These are phyloP conservation scores for Andrena camellia DNA, from an alignment of 2,888 invertebrate genomes.

Conservation along the genomic window DNA sequence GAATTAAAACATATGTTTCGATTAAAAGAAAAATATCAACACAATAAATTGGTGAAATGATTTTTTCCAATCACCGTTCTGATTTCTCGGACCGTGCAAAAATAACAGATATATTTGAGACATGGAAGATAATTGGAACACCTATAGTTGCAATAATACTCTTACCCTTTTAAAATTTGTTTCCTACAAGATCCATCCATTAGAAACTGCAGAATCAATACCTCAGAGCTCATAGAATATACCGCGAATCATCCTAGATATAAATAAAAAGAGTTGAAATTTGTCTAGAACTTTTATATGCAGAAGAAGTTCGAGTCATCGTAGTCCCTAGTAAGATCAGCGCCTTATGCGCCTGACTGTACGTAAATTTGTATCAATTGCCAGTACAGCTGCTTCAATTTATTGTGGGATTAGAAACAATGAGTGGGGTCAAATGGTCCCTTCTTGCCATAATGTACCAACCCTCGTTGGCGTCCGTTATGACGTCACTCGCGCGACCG, in stretches of 20 bases:
- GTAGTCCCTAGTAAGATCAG: slow-evolving; percentile 36
- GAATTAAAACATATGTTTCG: too few relatives aligned
- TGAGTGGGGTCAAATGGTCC: slow-evolving; percentile 84
- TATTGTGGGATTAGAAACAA: slow-evolving; percentile 85
- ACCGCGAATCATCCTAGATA: not conserved
- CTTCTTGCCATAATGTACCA: slow-evolving; percentile 81
- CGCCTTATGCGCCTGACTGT: slow-evolving; percentile 81
- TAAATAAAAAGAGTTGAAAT: not conserved
- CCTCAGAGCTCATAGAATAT: not conserved
- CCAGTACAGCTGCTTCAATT: slow-evolving; percentile 84
- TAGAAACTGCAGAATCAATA: not conserved
- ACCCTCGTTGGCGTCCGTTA: slow-evolving; percentile 77
- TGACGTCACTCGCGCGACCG: slow-evolving; percentile 73
- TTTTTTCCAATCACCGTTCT: too few relatives aligned
- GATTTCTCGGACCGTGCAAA: too few relatives aligned
- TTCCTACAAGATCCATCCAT: not conserved
- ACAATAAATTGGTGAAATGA: too few relatives aligned
- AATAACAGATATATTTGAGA: too few relatives aligned
- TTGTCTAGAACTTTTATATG: not conserved
- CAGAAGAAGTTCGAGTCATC: not conserved
- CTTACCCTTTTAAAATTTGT: too few relatives aligned
- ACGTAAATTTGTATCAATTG: slow-evolving; percentile 85
- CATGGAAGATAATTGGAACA: too few relatives aligned
- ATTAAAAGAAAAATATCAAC: too few relatives aligned
- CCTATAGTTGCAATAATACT: too few relatives aligned